A percentile compares a stretch with the other conserved stretches of the same genome.
phyloP scores from a whole-genome alignment of 2,888 invertebrate genomes.

The Rotaria socialis region DNA sequence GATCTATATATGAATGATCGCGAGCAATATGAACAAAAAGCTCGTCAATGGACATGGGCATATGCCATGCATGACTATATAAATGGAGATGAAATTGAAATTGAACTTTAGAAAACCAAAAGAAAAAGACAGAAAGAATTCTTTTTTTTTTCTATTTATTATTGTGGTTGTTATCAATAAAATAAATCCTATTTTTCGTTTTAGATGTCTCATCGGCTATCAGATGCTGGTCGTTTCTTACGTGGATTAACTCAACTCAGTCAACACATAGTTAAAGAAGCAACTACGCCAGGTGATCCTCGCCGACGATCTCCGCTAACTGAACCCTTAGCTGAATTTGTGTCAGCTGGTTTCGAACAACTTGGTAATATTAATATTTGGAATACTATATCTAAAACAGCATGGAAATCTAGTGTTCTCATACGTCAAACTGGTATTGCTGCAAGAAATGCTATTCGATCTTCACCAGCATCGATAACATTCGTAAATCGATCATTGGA shows the following conservation, averaged over 20 bases:
- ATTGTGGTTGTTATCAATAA: neutral
- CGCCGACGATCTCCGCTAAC: neutral
- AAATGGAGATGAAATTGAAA: constrained; percentile 18
- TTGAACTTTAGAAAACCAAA: neutral
- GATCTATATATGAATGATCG: constrained; percentile 72
- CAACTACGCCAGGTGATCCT: neutral
- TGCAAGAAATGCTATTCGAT: neutral
- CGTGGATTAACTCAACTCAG: neutral
- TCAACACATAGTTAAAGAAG: neutral
- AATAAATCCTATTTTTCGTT: neutral
- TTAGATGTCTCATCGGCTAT: constrained; percentile 4
- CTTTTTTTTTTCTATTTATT: neutral
- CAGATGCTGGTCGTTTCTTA: neutral
- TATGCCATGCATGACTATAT: constrained; percentile 64
- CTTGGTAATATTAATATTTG: neutral
- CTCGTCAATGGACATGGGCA: constrained; percentile 81
- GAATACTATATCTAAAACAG: neutral
- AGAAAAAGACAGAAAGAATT: neutral
- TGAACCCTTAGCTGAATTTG: neutral
- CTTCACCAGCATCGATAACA: neutral
- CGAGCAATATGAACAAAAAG: constrained; percentile 72
- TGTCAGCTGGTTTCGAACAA: neutral
- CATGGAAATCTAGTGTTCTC: constrained; percentile 15
- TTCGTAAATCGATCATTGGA: neutral
- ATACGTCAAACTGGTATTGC: constrained; percentile 20